Evolutionary conservation across 2,888 invertebrate genomes (phyloP).

Genomic region (Parelbella ahira): DNA sequence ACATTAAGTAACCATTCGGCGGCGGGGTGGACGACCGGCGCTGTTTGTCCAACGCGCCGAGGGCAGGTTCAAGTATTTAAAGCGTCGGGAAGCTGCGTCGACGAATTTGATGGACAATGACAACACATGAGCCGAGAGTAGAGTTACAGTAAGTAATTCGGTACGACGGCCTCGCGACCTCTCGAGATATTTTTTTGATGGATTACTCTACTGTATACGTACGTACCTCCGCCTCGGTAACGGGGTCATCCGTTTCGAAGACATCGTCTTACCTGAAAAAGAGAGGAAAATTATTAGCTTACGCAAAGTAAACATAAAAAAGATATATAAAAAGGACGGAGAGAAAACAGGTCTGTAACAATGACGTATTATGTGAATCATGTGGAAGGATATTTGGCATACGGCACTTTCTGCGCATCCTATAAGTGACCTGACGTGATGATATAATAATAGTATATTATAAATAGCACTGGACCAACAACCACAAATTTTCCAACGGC

Average conservation of each 20-base stretch:
- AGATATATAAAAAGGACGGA: background rate
- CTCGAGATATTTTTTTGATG: constrained; percentile 43
- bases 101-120: constrained; percentile 42
- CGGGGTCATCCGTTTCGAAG: constrained; percentile 69
- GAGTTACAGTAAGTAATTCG: constrained; percentile 39
- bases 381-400: no score
- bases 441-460: no score
- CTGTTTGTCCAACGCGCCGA: constrained; percentile 54
- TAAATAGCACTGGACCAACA: constrained; percentile 12
- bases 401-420: no score
- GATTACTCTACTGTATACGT: constrained; percentile 38
- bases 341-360: constrained; percentile 1
- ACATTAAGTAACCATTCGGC: constrained; percentile 65
- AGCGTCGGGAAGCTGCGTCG: constrained; percentile 37
- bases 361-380: constrained; percentile 3
- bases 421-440: no score
- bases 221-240: constrained; percentile 62
- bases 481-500: constrained; percentile 23
- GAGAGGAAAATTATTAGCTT: constrained; percentile 35
- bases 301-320: no score
- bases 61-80: constrained; percentile 55
- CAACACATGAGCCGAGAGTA: constrained; percentile 29
- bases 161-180: constrained; percentile 47
- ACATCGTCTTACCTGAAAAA: constrained; percentile 77
- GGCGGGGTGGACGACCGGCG: constrained; percentile 68